Base-by-base conservation (phyloP, 2,888 invertebrate species). In the Trissolcus brochymenae region DNA sequence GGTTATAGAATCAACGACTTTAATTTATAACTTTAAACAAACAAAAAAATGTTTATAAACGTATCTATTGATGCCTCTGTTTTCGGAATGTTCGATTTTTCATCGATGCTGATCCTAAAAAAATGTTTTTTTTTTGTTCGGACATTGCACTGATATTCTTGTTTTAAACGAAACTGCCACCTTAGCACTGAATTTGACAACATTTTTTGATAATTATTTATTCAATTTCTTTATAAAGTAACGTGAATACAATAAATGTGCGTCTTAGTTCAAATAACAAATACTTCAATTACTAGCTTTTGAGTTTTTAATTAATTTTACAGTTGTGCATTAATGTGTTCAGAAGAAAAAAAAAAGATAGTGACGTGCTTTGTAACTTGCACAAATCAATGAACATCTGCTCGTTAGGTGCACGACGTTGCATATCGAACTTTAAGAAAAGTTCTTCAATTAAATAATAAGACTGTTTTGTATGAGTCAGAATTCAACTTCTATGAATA, bases 401-500 rank as follows among this genome's bases (percentile, higher is more conserved):
- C 66, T 35, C 49, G 46, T 66, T 74, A 61, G 55, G 49, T 71
- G 60, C 71, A 74, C 14, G 62, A 64, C 56, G 61, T 68, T 72
- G 75, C 78, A 78, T 78, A 78, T 78, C 74, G 74, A 74, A 71
- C 71, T 62, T 72, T 57, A 21, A 41, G n/a, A 49, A 56, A 77
- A 73, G 64, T 68, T 73, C 19, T 75, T 72, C 78, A 75, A 78
- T 68, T 78, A 51, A 72, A 51, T 29, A 53, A 62, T 68, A 68
- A 75, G 78, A 78, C 78, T 78, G 78, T 66, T 67, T 67, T 72
- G 64, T 59, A 53, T 64, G 54, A 54, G 57, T 66, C 49, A 67
- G 60, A 67, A 70, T 60, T 60, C 61, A 70, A 70, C 57, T 78
- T 75, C 67, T 75, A 74, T 54, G 57, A 41, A 67, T 72, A 55